A percentile compares a stretch with the other conserved stretches of the same genome.
These are phyloP conservation scores for Pseudolaguvia tuberculata DNA, from an alignment of 2,113 vertebrate genomes.

Conservation along the genomic window DNA sequence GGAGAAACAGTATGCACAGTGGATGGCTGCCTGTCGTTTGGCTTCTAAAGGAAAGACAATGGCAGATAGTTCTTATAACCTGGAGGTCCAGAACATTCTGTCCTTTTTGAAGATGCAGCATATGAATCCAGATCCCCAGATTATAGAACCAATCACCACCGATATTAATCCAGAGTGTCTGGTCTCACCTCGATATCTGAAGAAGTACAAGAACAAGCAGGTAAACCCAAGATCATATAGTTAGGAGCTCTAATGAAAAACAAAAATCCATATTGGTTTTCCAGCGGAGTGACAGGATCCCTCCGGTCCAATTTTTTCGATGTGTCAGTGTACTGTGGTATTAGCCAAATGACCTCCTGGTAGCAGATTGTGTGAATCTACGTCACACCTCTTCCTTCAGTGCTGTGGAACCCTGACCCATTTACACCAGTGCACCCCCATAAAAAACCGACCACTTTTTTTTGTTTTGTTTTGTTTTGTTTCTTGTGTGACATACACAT, in stretches of 20 bases:
- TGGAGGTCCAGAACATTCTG: conserved; percentile 97
- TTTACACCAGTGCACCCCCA: not conserved
- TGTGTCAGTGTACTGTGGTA: too few species aligned
- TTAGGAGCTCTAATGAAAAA: not conserved
- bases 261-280: too few species aligned
- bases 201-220: conserved; percentile 99
- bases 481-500: not conserved
- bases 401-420: too few species aligned
- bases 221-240: conserved; percentile 61
- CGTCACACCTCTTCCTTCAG: conserved; percentile 2
- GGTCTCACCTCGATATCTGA: conserved; percentile 94
- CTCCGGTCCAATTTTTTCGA: not conserved
- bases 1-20: conserved; percentile 97
- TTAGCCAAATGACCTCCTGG: too few species aligned
- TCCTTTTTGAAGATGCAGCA: conserved; percentile 99
- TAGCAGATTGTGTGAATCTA: conserved; percentile 53
- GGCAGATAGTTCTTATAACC: conserved; percentile 95
- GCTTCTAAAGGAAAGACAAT: conserved; percentile 99
- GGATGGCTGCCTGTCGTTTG: conserved; percentile 97
- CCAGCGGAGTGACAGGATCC: not conserved
- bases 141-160: conserved; percentile 87
- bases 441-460: not conserved
- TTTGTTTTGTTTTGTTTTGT: conserved; percentile 22
- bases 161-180: conserved; percentile 96
- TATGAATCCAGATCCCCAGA: conserved; percentile 91